Percentiles rank a stretch among this genome's conserved stretches.
phyloP scores from a whole-genome alignment of 2,888 invertebrate species.

The Monochamus alternatus region DNA sequence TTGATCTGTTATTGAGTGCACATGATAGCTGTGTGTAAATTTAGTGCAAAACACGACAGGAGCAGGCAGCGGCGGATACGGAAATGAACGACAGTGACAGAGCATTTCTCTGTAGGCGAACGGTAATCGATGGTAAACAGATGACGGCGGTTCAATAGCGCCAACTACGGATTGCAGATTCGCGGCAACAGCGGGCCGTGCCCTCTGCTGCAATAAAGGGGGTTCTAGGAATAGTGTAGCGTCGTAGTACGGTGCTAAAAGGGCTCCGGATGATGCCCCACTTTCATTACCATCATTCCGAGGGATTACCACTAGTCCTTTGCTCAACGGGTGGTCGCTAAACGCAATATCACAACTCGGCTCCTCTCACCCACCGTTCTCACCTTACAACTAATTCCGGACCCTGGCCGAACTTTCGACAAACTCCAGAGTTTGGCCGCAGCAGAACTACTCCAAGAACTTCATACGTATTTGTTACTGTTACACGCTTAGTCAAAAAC shows the following conservation, averaged over 20 bases:
- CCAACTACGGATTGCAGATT: slow-evolving; percentile 45
- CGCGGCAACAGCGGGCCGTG: slow-evolving; percentile 39
- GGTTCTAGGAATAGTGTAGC: slow-evolving; percentile 33
- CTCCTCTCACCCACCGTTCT: slow-evolving; percentile 37
- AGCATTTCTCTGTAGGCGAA: slow-evolving; percentile 64
- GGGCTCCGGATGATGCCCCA: slow-evolving; percentile 45
- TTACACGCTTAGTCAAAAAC: no score
- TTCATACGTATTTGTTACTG: no score
- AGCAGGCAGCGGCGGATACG: slow-evolving; percentile 54
- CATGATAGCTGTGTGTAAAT: slow-evolving; percentile 56
- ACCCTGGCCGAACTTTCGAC: slow-evolving; percentile 23
- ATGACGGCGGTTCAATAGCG: slow-evolving; percentile 66
- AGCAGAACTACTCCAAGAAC: no score
- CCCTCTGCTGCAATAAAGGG: slow-evolving; percentile 39
- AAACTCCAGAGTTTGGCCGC: not conserved
- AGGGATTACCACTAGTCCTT: slow-evolving; percentile 51
- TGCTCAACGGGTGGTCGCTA: slow-evolving; percentile 67
- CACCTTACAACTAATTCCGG: slow-evolving; percentile 30
- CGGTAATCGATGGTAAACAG: slow-evolving; percentile 71
- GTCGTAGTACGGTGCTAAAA: slow-evolving; percentile 22
- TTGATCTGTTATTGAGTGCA: slow-evolving; percentile 54
- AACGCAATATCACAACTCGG: slow-evolving; percentile 63
- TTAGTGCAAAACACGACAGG: slow-evolving; percentile 59
- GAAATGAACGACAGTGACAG: slow-evolving; percentile 64
- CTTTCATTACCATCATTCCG: slow-evolving; percentile 60